Conservation (phyloP, 2,797 vertebrate genomes). For the Pseudochaenichthys georgianus region DNA sequence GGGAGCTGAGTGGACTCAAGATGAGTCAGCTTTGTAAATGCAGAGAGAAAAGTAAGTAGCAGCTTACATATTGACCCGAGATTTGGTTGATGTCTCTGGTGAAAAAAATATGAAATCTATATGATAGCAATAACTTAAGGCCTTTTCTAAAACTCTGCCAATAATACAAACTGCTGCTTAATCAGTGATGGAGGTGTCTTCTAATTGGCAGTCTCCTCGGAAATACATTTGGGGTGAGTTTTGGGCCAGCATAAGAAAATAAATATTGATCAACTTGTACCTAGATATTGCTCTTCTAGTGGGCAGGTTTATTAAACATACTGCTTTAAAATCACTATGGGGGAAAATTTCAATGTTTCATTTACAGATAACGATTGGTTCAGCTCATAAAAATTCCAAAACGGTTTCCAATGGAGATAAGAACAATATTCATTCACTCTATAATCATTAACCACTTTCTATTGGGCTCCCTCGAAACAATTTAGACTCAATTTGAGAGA, state of each 20-base stretch:
- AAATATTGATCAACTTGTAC: slow-evolving; percentile 34
- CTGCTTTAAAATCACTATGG: slow-evolving; percentile 26
- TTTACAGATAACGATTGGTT: slow-evolving; percentile 56
- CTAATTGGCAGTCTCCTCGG: slow-evolving; percentile 23
- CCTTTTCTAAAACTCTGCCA: slow-evolving; percentile 46
- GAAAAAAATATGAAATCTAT: slow-evolving; percentile 51
- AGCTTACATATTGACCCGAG: slow-evolving; percentile 57
- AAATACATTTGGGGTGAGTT: slow-evolving; percentile 18
- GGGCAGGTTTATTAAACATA: slow-evolving; percentile 32
- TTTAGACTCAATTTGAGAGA: slow-evolving; percentile 42
- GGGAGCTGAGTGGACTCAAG: slow-evolving; percentile 41
- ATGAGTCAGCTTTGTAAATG: slow-evolving; percentile 63
- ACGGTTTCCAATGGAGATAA: slow-evolving; percentile 37
- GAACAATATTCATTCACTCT: slow-evolving; percentile 34
- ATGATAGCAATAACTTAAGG: slow-evolving; percentile 50
- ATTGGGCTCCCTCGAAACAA: slow-evolving; percentile 27
- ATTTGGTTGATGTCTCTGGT: slow-evolving; percentile 48
- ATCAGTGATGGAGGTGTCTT: slow-evolving; percentile 21
- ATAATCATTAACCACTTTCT: slow-evolving; percentile 38
- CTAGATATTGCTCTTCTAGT: slow-evolving; percentile 32
- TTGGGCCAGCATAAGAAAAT: slow-evolving; percentile 24
- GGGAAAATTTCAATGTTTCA: slow-evolving; percentile 35
- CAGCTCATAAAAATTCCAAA: slow-evolving; percentile 40
- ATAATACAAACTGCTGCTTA: slow-evolving; percentile 55
- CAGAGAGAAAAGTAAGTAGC: slow-evolving; percentile 54